Conservation (phyloP, 2,888 invertebrate species). For the Drosophila phalerata region DNA sequence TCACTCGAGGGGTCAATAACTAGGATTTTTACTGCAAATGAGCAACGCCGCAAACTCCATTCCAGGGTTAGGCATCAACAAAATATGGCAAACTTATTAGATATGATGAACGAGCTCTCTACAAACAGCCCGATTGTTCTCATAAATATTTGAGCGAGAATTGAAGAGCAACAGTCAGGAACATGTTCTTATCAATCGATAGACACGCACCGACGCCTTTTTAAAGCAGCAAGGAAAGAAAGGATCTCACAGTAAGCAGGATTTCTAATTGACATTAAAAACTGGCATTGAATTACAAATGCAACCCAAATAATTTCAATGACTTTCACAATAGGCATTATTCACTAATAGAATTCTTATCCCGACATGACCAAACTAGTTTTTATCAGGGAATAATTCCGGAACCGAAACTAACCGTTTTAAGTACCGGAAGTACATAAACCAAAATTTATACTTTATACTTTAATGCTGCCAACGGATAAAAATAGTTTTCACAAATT, state of each 20-base stretch:
- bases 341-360: no score
- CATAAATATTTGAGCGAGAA: slow-evolving; percentile 62
- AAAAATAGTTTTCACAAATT: slow-evolving; percentile 60
- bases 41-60: slow-evolving; percentile 37
- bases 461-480: slow-evolving; percentile 2
- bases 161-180: not conserved
- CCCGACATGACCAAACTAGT: no score
- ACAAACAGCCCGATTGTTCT: slow-evolving; percentile 28
- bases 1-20: slow-evolving; percentile 34
- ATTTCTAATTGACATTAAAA: no score
- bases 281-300: no score
- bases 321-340: no score
- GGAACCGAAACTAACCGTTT: no score
- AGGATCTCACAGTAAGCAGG: no score
- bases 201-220: not conserved
- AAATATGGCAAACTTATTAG: slow-evolving; percentile 58
- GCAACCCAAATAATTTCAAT: no score
- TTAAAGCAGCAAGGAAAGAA: not conserved
- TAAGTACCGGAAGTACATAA: no score
- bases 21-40: slow-evolving; percentile 75
- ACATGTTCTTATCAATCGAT: not conserved
- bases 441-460: no score
- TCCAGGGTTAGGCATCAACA: slow-evolving; percentile 17
- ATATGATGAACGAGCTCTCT: slow-evolving; percentile 53
- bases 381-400: no score